Base-by-base conservation (phyloP, 2,113 vertebrate species). In the Microcebus murinus region DNA sequence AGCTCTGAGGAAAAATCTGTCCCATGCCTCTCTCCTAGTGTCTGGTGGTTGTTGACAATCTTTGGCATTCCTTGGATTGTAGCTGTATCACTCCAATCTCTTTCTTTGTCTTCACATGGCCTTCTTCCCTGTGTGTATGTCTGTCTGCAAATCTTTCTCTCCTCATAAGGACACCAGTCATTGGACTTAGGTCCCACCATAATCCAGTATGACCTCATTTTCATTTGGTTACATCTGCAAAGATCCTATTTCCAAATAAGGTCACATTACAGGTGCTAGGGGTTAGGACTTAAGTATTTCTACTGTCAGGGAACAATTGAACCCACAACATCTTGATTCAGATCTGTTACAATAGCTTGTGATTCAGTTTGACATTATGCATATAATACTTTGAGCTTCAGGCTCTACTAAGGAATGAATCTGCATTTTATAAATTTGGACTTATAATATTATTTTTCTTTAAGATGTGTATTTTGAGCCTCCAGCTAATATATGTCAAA, bases 351-450 rank as follows among this genome's bases (percentile, higher is more conserved):
- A 80, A 21, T 80, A 73, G 21, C 10, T 95, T 87, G 4, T 79
- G 59, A 87, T 50, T 83, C 20, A 77, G 42, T 87, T 65, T 57
- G 48, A 34, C 87, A 88, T 70, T 79, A 80, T 23, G 14, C 11
- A 84, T 63, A 67, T 70, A 74, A 6, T 92, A 84, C 74, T 74
- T 65, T 52, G 27, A 93, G 45, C 13, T 93, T 87, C 4, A 85
- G 8, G 15, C 89, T 96, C 42, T 94, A 89, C 87, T 13, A 91
- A 94, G 21, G 42, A 74, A 79, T 74, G 21, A 94, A 15, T 85
- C 34, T 59, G 12, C 1, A 76, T 94, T 96, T 97, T 82, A 85
- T 20, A 36, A 36, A 52, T 57, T 52, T 70, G 63, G 34, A 90
- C 20, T 83, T 5, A 36, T 34, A 52, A n/a, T 48, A 45, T 91